These are phyloP conservation scores for Miichthys miiuy DNA, from an alignment of 2,797 vertebrate species.

Conservation along the genomic window DNA sequence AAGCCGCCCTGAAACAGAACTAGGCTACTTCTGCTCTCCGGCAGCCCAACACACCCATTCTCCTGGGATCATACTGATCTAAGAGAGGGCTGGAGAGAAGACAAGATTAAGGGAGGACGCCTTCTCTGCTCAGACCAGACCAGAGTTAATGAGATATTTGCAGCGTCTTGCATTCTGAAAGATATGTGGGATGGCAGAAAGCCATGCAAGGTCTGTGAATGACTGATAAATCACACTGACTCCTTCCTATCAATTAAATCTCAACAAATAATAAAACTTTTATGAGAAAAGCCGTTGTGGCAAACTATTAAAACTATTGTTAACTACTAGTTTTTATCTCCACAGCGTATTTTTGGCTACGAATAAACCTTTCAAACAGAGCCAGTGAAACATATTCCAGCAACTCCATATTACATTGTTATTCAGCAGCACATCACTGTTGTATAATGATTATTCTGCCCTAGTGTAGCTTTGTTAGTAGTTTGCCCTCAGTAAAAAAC, in stretches of 20 bases:
- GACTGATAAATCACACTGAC: constrained; percentile 19
- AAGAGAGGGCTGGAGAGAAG: constrained; percentile 77
- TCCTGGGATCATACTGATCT: constrained; percentile 83
- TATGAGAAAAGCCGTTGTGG: neutral
- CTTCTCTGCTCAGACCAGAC: constrained; percentile 68
- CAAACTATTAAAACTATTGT: neutral
- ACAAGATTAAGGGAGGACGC: constrained; percentile 81
- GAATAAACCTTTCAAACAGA: neutral
- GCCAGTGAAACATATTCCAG: neutral
- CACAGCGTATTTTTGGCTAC: neutral
- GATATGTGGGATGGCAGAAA: constrained; percentile 50
- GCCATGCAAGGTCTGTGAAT: constrained; percentile 33
- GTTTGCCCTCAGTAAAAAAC: neutral
- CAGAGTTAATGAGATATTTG: constrained; percentile 77
- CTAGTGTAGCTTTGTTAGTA: neutral
- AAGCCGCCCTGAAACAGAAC: constrained; percentile 69
- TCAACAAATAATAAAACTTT: constrained; percentile 8
- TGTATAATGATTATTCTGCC: neutral
- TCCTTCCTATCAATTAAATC: constrained; percentile 8
- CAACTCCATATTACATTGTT: constrained; percentile 1
- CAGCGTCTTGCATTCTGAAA: constrained; percentile 62
- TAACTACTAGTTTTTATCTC: too few species aligned
- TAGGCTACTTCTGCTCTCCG: constrained; percentile 76
- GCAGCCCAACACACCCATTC: constrained; percentile 84
- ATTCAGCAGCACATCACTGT: neutral